Percentiles rank a stretch among this genome's conserved stretches.
Evolutionary conservation across 2,888 invertebrate genomes (phyloP).

Genomic region (Trisateles emortualis): DNA sequence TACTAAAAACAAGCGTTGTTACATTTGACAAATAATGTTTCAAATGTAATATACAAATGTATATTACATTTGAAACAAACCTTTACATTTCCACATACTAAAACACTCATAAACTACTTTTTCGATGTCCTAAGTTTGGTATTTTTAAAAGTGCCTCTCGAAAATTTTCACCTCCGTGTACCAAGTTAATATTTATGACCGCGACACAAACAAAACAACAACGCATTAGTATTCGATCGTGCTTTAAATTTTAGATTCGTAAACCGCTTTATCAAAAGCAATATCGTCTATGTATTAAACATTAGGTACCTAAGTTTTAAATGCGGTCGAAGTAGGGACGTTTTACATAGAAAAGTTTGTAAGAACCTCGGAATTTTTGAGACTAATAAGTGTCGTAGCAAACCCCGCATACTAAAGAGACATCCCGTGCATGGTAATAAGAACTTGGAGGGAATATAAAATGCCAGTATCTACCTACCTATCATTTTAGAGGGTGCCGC

Average conservation of each 20-base stretch:
- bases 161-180: slow-evolving; percentile 67
- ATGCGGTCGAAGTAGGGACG: slow-evolving; percentile 69
- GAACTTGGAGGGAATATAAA: slow-evolving; percentile 81
- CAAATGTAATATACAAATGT: too few relatives aligned
- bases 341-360: slow-evolving; percentile 73
- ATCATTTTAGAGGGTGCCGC: slow-evolving; percentile 70
- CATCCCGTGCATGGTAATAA: slow-evolving; percentile 79
- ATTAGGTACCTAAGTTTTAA: slow-evolving; percentile 81
- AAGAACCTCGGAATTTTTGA: slow-evolving; percentile 81
- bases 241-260: slow-evolving; percentile 85
- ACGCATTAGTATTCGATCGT: slow-evolving; percentile 81
- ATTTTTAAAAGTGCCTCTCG: slow-evolving; percentile 41
- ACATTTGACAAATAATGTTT: too few relatives aligned
- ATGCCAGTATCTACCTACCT: slow-evolving; percentile 68
- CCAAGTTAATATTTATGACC: slow-evolving; percentile 79
- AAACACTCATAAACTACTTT: slow-evolving; percentile 14
- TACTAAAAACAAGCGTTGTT: too few relatives aligned
- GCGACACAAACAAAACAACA: slow-evolving; percentile 77
- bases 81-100: slow-evolving; percentile 31
- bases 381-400: slow-evolving; percentile 82
- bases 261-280: slow-evolving; percentile 85
- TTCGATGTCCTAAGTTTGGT: slow-evolving; percentile 24
- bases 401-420: slow-evolving; percentile 82
- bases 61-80: neutral
- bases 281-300: slow-evolving; percentile 85